Base-by-base conservation (phyloP, 2,888 invertebrate genomes). In the Leptinotarsa peninsularis region DNA sequence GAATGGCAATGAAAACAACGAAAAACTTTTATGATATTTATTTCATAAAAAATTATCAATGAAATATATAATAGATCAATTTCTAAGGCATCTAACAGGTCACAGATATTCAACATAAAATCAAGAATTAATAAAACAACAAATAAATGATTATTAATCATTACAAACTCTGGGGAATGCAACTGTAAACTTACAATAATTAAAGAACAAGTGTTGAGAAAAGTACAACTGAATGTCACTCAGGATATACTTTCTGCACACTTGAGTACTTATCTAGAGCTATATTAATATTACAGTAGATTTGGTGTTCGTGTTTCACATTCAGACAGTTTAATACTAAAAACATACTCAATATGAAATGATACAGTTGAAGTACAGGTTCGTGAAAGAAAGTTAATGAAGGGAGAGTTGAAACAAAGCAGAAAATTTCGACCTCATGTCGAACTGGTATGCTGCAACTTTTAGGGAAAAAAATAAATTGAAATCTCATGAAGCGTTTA, bases 1-100 rank as follows among this genome's bases (percentile, higher is more conserved):
- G 10, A 43, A 43, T 43, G 43, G 3, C 10, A 43, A 10, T 43
- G 43, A 43, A 43, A 43, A 27, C 17, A 43, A 63, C 63, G 2
- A 17, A n/a, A 27, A 63, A 63, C 43, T 63, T 33, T 63, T 63
- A 43, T 63, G 43, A 80, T 81, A 78, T 82, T 81, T 78, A 81
- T 78, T 81, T 81, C 63, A 82, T 80, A 82, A 82, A 83, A 82
- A 83, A 79, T 80, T 82, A 79, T 74, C 63, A 43, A 63, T 63
- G 63, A 63, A 63, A 75, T 80, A 80, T 83, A 83, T 84, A 83
- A 83, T 83, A 82, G 82, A 83, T 81, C 83, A 81, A 82, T 82
- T 79, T 82, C 80, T 83, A 85, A 85, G 85, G 84, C 85, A 85
- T 84, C 82, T 83, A 84, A 81, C 85, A 85, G 86, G 86, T 86